Evolutionary conservation across 2,113 vertebrate species (phyloP).

Genomic region (Diglossa brunneiventris): DNA sequence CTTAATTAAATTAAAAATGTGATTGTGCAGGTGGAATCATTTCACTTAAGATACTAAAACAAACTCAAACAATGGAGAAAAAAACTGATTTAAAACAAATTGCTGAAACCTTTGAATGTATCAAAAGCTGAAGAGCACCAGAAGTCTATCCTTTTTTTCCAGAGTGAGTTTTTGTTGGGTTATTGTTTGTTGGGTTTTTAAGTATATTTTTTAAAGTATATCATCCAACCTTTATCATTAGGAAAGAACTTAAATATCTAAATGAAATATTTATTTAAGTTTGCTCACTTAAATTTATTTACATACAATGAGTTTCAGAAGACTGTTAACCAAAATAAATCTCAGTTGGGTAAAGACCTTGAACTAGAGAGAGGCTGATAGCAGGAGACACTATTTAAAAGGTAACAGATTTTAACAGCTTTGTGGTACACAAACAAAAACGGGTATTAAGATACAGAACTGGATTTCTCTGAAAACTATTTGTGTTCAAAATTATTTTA

Average conservation of each 20-base stretch:
- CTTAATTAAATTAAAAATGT: background rate
- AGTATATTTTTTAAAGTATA: background rate
- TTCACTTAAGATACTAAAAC: background rate
- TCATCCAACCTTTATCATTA: background rate
- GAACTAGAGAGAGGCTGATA: background rate
- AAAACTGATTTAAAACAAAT: background rate
- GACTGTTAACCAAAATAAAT: conserved; percentile 35
- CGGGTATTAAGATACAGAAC: background rate
- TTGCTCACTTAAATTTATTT: conserved; percentile 17
- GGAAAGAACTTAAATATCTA: background rate
- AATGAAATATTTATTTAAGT: conserved; percentile 11
- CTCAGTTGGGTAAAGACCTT: background rate
- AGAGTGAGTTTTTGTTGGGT: background rate
- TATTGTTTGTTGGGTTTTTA: background rate
- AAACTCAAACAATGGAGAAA: background rate
- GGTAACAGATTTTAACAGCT: background rate
- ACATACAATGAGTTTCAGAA: conserved; percentile 13
- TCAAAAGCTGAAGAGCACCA: background rate
- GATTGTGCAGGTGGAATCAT: background rate
- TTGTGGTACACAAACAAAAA: background rate
- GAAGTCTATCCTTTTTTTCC: background rate
- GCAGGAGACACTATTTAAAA: background rate
- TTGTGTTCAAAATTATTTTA: background rate
- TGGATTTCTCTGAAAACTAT: background rate
- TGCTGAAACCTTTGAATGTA: background rate